Evolutionary conservation across 37 sponge, comb jelly and placozoan genomes (phyloP).

Genomic region (Ephydatia muelleri): DNA sequence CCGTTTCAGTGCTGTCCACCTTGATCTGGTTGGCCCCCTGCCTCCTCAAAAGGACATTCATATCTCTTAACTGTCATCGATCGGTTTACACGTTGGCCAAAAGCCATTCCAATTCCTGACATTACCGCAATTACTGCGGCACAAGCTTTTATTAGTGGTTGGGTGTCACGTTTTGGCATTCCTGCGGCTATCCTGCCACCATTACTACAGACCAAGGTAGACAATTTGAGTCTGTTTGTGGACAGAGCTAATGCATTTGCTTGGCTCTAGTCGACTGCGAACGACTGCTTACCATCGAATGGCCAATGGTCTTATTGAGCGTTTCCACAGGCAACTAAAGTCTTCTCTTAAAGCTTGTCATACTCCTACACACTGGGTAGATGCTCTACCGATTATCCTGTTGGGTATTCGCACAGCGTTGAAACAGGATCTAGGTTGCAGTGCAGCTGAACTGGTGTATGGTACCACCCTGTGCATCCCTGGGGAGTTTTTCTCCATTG

Average conservation of each 20-base stretch:
- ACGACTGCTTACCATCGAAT: slow-evolving; percentile 49
- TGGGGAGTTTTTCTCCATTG: slow-evolving; percentile 54
- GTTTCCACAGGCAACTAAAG: slow-evolving; percentile 45
- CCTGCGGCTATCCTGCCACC: no score
- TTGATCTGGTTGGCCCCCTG: slow-evolving; percentile 63
- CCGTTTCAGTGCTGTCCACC: slow-evolving; percentile 46
- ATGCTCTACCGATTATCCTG: slow-evolving; percentile 33
- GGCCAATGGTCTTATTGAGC: slow-evolving; percentile 42
- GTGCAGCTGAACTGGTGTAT: slow-evolving; percentile 36
- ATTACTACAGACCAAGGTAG: slow-evolving; percentile 36
- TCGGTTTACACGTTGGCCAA: slow-evolving; percentile 61
- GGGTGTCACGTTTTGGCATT: slow-evolving; percentile 42
- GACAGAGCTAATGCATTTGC: slow-evolving; percentile 33
- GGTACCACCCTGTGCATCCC: slow-evolving; percentile 39
- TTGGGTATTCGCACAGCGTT: slow-evolving; percentile 36
- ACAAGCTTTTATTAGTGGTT: slow-evolving; percentile 21
- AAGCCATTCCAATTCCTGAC: no score
- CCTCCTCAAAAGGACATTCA: slow-evolving; percentile 39
- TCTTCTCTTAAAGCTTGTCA: slow-evolving; percentile 41
- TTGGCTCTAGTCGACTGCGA: slow-evolving; percentile 26
- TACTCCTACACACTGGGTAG: slow-evolving; percentile 23
- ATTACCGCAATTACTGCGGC: slow-evolving; percentile 53
- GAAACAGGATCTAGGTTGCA: slow-evolving; percentile 43
- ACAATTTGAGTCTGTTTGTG: slow-evolving; percentile 44
- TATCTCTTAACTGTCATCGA: slow-evolving; percentile 66